phyloP scores from a whole-genome alignment of 2,113 vertebrate species.

The Lamprologus sp. region DNA sequence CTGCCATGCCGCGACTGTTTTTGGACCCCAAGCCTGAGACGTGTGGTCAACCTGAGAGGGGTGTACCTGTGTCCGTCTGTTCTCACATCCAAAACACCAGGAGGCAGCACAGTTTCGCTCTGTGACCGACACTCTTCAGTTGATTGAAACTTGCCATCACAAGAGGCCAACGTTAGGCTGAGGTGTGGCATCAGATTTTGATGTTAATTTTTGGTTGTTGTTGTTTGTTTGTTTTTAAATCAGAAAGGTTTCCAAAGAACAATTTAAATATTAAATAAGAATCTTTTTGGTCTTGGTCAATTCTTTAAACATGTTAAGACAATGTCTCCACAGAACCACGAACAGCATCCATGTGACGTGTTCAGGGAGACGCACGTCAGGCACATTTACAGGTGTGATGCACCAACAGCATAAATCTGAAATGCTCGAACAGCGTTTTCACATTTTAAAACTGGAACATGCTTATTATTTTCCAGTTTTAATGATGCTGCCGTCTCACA shows the following conservation, averaged over 20 bases:
- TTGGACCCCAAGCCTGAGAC: not conserved
- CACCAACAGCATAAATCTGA: not conserved
- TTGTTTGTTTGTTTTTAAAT: not conserved
- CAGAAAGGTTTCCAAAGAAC: not conserved
- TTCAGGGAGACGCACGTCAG: not conserved
- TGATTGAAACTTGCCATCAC: not conserved
- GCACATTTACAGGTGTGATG: not conserved
- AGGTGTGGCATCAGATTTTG: not conserved
- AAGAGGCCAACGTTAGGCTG: not conserved
- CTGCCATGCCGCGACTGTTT: not conserved
- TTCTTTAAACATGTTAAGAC: not conserved
- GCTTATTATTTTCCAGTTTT: not conserved
- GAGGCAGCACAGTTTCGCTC: not conserved
- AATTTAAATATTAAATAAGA: not conserved
- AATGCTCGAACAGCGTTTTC: not conserved
- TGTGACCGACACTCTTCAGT: not conserved
- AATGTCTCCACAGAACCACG: not conserved
- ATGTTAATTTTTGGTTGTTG: not conserved
- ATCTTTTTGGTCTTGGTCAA: not conserved
- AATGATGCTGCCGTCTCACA: not conserved
- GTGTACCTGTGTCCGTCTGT: not conserved
- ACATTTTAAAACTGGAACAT: not conserved
- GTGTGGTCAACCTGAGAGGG: not conserved
- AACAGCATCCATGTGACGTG: not conserved
- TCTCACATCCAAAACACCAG: not conserved